A percentile compares a stretch with the other conserved stretches of the same genome.
These are phyloP conservation scores for Folsomia manolachei DNA, from an alignment of 2,888 invertebrate genomes.

Conservation along the genomic window DNA sequence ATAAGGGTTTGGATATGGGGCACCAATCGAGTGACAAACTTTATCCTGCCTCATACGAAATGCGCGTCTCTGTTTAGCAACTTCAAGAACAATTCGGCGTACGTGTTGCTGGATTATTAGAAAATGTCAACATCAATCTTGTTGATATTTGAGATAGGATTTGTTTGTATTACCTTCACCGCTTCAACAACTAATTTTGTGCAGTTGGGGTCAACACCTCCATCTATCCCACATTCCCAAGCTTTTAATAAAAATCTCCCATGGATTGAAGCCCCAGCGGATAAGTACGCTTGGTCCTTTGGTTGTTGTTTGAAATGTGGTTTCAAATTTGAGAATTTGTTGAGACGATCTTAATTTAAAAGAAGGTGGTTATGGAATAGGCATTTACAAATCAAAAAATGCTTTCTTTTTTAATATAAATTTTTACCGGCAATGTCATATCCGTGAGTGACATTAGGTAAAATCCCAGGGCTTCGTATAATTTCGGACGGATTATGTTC, in stretches of 20 bases:
- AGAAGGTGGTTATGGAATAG: too few species aligned
- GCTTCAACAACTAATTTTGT: conserved; percentile 29
- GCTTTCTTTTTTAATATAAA: too few species aligned
- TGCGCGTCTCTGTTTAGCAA: conserved; percentile 33
- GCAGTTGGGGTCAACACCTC: conserved; percentile 27
- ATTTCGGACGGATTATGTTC: background rate
- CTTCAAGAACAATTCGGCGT: conserved; percentile 26
- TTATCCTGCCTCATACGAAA: conserved; percentile 38
- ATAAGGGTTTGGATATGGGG: conserved; percentile 43
- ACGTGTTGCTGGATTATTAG: conserved; percentile 30
- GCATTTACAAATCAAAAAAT: too few species aligned
- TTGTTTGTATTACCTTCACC: conserved; percentile 22
- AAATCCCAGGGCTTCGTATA: background rate
- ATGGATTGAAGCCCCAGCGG: conserved; percentile 32
- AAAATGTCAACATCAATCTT: background rate
- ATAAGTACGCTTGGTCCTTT: conserved; percentile 26
- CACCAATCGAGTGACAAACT: conserved; percentile 35
- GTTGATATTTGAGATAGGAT: background rate
- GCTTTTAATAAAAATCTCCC: conserved; percentile 38
- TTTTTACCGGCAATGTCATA: background rate
- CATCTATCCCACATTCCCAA: conserved; percentile 34
- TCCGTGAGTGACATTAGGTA: conserved; percentile 2
- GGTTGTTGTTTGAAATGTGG: conserved; percentile 23
- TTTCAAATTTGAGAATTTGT: conserved; percentile 26
- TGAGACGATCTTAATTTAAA: conserved; percentile 34